Evolutionary conservation across 2,113 vertebrate species (phyloP).

Genomic region (Panthera uncia): DNA sequence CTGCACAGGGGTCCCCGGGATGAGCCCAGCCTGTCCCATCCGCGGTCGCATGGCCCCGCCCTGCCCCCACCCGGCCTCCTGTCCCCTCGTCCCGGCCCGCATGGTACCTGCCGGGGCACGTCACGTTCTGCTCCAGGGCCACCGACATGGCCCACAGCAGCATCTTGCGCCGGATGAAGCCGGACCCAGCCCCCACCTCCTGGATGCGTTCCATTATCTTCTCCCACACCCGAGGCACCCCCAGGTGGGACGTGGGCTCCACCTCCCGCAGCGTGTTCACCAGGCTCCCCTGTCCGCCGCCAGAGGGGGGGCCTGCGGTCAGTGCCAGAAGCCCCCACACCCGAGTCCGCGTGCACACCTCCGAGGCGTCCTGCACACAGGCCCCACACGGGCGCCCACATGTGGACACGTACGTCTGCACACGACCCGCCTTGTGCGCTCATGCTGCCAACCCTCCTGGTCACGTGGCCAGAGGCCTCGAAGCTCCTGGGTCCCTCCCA

Average conservation of each 20-base stretch:
- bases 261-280: conserved; percentile 88
- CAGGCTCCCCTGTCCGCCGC: conserved; percentile 86
- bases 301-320: not conserved
- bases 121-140: conserved; percentile 88
- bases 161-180: conserved; percentile 90
- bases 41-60: fast-evolving
- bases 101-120: conserved; percentile 82
- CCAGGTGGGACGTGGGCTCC: conserved; percentile 91
- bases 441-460: not conserved
- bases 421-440: fast-evolving
- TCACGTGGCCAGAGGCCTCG: not conserved
- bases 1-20: fast-evolving
- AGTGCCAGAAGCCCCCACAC: not conserved
- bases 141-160: conserved; percentile 92
- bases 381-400: fast-evolving
- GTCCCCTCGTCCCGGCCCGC: not conserved
- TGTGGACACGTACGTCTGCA: fast-evolving
- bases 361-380: not conserved
- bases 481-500: not conserved
- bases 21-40: not conserved
- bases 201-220: conserved; percentile 95
- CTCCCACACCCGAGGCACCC: conserved; percentile 94
- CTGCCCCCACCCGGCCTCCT: not conserved
- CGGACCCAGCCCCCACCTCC: conserved; percentile 85
- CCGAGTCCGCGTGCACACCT: not conserved